phyloP scores from a whole-genome alignment of 53 echinoderm and acorn worm genomes.

The Zoroaster sp. region DNA sequence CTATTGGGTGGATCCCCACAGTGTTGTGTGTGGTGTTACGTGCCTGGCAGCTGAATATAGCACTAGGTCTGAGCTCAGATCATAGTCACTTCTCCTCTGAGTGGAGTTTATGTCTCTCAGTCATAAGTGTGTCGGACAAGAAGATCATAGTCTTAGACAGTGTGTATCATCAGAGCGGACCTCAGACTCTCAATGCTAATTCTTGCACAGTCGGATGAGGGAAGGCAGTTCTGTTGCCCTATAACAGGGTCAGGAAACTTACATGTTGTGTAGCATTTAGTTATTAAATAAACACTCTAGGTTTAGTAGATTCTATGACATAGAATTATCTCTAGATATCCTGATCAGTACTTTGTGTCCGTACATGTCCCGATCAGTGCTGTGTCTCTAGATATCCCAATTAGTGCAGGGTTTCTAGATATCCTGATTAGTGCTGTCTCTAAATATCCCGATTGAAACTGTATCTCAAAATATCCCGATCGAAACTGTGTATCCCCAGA shows the following conservation, averaged over 20 bases:
- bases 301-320: background rate
- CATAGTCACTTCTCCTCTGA: too few species aligned
- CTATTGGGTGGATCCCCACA: slow-evolving; percentile 69
- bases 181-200: background rate
- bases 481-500: background rate
- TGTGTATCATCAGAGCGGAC: background rate
- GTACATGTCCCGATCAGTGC: background rate
- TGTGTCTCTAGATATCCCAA: background rate
- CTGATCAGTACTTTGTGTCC: background rate
- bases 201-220: background rate
- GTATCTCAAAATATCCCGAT: background rate
- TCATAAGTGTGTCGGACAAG: background rate
- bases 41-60: slow-evolving; percentile 22
- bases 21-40: slow-evolving; percentile 39
- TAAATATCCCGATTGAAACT: background rate
- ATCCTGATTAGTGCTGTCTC: background rate
- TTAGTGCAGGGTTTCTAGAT: too few species aligned
- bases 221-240: background rate
- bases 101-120: slow-evolving; percentile 9
- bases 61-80: background rate
- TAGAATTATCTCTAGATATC: background rate
- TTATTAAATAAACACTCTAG: background rate
- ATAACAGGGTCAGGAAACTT: background rate
- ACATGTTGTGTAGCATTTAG: background rate
- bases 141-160: background rate